These are phyloP conservation scores for Cariama cristata DNA, from an alignment of 2,113 vertebrate genomes.

Conservation along the genomic window DNA sequence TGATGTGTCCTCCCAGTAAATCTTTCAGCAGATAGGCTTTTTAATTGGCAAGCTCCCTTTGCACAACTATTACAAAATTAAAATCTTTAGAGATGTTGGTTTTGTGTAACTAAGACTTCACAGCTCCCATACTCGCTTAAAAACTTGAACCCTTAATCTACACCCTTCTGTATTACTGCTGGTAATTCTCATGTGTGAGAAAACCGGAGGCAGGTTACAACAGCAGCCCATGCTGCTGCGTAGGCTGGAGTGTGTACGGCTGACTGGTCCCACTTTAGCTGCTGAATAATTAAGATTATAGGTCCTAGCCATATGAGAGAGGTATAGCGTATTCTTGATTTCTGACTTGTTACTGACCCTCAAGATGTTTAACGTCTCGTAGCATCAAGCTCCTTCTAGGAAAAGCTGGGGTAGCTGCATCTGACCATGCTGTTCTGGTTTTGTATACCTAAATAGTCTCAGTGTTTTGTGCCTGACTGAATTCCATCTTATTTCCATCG, in stretches of 20 bases:
- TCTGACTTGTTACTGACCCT: not conserved
- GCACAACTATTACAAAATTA: not conserved
- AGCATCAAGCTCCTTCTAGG: not conserved
- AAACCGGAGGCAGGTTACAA: not conserved
- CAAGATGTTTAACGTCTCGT: not conserved
- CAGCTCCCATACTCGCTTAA: not conserved
- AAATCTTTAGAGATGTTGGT: accelerated
- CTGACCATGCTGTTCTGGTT: not conserved
- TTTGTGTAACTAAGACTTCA: not conserved
- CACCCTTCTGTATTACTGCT: not conserved
- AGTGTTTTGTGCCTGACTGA: not conserved
- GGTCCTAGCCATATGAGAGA: not conserved
- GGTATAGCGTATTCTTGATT: not conserved
- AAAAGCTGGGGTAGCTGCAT: not conserved
- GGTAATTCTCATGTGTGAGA: not conserved
- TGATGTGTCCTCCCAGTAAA: accelerated
- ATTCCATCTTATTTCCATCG: not conserved
- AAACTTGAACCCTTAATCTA: not conserved
- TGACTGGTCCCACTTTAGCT: too few species aligned
- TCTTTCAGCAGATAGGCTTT: not conserved
- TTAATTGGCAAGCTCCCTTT: not conserved
- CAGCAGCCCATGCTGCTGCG: accelerated
- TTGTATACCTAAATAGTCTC: not conserved
- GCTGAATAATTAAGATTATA: not conserved
- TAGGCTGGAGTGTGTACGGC: not conserved